Percentiles rank a stretch among this genome's conserved stretches.
These are phyloP conservation scores for Lichenostomus cassidix DNA, from an alignment of 2,113 vertebrate genomes.

Conservation along the genomic window DNA sequence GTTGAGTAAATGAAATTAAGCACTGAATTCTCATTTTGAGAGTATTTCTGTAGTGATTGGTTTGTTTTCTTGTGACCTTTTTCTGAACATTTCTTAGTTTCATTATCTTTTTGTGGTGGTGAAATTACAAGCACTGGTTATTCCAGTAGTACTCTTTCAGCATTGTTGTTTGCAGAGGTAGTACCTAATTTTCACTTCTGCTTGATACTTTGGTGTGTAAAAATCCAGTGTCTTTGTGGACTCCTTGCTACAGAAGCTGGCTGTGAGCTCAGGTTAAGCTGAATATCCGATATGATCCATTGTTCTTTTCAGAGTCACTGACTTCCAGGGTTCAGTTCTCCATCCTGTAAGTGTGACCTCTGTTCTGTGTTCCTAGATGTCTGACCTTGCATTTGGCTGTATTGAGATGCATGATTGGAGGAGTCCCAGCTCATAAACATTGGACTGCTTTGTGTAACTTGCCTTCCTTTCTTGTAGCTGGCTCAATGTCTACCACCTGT, in stretches of 20 bases:
- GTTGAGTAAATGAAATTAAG: background rate
- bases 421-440: background rate
- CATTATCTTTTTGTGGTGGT: background rate
- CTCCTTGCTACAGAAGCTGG: background rate
- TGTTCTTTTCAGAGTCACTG: constrained; percentile 41
- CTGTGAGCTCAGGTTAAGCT: background rate
- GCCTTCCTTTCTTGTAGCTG: background rate
- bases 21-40: background rate
- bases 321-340: constrained; percentile 32
- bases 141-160: background rate
- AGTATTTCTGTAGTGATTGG: background rate
- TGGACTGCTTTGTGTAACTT: constrained; percentile 17
- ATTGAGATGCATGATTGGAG: background rate
- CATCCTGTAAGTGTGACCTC: constrained; percentile 8
- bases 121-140: background rate
- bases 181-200: background rate
- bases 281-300: background rate
- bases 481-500: background rate
- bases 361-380: background rate
- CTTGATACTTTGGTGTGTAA: background rate
- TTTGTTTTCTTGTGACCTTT: background rate
- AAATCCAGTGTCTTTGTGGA: background rate
- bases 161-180: background rate
- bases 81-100: background rate
- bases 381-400: constrained; percentile 24